Evolutionary conservation across 2,113 vertebrate genomes (phyloP), one percentile per base, ranked within the genome.

Genomic region (Rhabdornis inornatus): DNA sequence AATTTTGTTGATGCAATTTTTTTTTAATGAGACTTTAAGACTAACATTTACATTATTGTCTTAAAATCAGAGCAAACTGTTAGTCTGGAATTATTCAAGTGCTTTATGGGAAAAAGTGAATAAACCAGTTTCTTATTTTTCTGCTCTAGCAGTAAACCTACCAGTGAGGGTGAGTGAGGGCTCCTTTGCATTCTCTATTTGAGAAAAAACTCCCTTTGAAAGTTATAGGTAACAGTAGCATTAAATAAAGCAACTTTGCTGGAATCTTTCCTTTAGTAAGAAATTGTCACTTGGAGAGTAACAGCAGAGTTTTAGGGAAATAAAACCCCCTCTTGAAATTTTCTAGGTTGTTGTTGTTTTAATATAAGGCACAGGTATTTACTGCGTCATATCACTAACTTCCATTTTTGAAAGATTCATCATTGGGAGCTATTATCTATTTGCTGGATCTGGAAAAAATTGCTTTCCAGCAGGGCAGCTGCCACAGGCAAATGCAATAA

Each of bases 371-470:
- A 11, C 0, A 1, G 4, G 1, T 79, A 13, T 78, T 88, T 66
- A 31, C 30, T 59, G 59, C 25, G 30, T 94, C 50, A 15, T 65
- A 63, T 25, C 27, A 35, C 50, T 70, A 49, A 65, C 55, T 92
- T 92, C 45, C 76, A 45, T 56, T 90, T 91, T 88, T 70, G 24
- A 17, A 59, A 77, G 78, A 31, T 70, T 94, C n/a, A n/a, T 39
- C 22, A 22, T 66, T 66, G 64, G 74, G 76, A 93, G 40, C 75
- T 66, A 10, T 45, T 61, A 61, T 47, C 27, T 86, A 39, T 70
- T 72, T 74, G 64, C 79, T 91, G 71, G 84, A 83, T 77, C 45
- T 83, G 59, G 75, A 33, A 69, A 71, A 77, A 92, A 74, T 13
- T 85, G 69, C 30, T 39, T 66, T 61, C 79, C 45, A 76, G 75